A percentile compares a stretch with the other conserved stretches of the same genome.
These are phyloP conservation scores for Thinocorus orbignyianus DNA, from an alignment of 2,113 vertebrate species.

Conservation along the genomic window DNA sequence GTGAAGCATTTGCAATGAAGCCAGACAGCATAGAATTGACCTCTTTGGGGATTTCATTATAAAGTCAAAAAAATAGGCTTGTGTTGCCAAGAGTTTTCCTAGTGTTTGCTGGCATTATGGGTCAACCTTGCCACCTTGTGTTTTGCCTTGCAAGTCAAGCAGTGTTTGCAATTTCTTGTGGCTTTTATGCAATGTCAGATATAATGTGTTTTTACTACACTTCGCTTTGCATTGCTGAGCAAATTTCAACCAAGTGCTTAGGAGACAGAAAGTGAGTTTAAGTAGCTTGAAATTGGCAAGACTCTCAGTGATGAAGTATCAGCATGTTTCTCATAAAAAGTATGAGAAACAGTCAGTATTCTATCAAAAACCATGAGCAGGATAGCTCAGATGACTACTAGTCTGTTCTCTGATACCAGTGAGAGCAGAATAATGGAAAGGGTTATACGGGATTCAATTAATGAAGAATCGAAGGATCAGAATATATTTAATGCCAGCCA, in stretches of 20 bases:
- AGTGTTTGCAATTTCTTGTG: neutral
- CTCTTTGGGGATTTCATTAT: neutral
- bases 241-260: neutral
- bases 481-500: neutral
- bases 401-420: neutral
- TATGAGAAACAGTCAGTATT: neutral
- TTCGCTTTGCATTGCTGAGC: neutral
- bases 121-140: neutral
- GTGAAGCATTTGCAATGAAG: neutral
- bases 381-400: neutral
- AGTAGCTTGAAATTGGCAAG: conserved; percentile 3
- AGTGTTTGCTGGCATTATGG: neutral
- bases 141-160: neutral
- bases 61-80: neutral
- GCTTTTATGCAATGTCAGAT: neutral
- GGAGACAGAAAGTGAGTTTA: neutral
- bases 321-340: neutral
- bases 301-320: neutral
- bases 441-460: neutral
- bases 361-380: neutral
- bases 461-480: neutral
- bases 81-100: neutral
- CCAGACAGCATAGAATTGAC: neutral
- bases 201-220: neutral
- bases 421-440: neutral